Base-by-base conservation (phyloP, 2,797 vertebrate genomes). In the Lemur catta region DNA sequence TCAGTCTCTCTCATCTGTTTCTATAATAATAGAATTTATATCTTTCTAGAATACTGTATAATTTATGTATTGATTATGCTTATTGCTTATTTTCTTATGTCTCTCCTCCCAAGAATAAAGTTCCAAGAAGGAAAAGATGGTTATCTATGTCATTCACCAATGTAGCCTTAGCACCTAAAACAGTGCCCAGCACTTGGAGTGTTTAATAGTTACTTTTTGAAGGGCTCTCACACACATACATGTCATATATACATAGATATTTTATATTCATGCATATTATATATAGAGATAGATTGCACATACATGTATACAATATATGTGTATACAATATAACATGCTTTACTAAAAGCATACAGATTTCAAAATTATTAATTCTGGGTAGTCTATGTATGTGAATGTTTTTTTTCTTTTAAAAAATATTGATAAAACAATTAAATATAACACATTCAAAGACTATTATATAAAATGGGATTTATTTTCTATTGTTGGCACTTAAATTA, bases 361-460 rank as follows among this genome's bases (percentile, higher is more conserved):
- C 17, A 57, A 72, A 48, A 30, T 18, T 20, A 22, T 80, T 89
- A 92, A 35, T 78, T 79, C 4, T 43, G n/a, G 10, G 2, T 41
- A 41, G 15, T 72, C 10, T 72, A 0, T 33, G 4, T 72, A 63
- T 81, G 3, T n/a, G 15, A 89, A 7, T 63, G 26, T 59, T 67
- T 59, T 52, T 76, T 79, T 95, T 57, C 26, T 48, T 85, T 67
- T 20, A 57, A 46, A 84, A 67, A 86, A 55, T 33, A 18, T 89
- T 72, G 10, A 82, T 78, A 69, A 85, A 91, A 90, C 4, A 84
- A 84, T 67, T 61, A 85, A 84, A 65, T 72, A 50, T 30, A 85
- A 88, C 2, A 76, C 4, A 78, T 67, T 89, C 35, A 33, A 90
- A 79, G 48, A 84, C 11, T 57, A 84, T 61, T 93, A 80, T 24